Percentiles rank a stretch among this genome's conserved stretches.
phyloP scores from a whole-genome alignment of 2,888 invertebrate genomes.

The Diarsia brunnea region DNA sequence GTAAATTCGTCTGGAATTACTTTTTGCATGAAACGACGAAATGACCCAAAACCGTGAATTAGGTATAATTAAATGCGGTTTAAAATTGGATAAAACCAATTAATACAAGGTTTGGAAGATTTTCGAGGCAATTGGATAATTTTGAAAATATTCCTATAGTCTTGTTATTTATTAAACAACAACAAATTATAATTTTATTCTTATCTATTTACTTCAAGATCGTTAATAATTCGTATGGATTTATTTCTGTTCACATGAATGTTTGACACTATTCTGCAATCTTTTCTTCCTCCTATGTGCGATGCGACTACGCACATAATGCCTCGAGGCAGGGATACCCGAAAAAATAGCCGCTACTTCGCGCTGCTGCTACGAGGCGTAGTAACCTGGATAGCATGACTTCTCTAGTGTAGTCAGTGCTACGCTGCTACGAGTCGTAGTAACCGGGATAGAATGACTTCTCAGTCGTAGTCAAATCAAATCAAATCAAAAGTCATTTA shows the following conservation, averaged over 20 bases:
- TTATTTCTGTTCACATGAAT: neutral
- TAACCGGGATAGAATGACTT: neutral
- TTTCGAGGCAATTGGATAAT: slow-evolving; percentile 22
- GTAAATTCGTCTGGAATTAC: too few relatives aligned
- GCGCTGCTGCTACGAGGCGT: neutral
- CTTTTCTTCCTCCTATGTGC: neutral
- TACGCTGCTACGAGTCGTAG: neutral
- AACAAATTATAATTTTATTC: neutral
- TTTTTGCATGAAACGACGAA: too few relatives aligned
- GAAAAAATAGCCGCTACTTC: neutral
- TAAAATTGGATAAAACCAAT: slow-evolving; percentile 7
- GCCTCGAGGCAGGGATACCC: neutral
- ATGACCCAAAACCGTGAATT: neutral
- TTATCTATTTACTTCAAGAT: neutral
- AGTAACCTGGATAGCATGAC: neutral
- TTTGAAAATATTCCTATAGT: slow-evolving; percentile 10
- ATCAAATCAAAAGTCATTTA: too few relatives aligned
- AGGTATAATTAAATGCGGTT: neutral
- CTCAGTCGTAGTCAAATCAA: too few relatives aligned
- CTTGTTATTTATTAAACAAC: neutral
- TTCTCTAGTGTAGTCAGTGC: neutral
- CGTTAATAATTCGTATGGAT: neutral
- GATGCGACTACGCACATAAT: neutral
- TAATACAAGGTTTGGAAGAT: slow-evolving; percentile 27
- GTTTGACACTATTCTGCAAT: neutral